Percentiles rank a stretch among this genome's conserved stretches.
Conservation (phyloP, 2,888 invertebrate species). For the Bibio marci region DNA sequence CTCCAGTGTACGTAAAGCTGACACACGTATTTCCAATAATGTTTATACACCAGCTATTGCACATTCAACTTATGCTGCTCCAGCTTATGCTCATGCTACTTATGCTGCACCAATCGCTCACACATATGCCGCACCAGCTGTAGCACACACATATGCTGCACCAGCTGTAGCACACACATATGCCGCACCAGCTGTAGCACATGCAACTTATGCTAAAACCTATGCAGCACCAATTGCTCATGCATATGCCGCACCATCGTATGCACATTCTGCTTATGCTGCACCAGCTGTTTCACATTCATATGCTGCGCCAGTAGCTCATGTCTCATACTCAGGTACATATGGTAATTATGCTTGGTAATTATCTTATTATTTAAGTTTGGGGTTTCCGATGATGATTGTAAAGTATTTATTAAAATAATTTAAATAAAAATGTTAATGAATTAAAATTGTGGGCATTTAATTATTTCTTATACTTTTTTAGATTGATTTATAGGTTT, state of each 20-base stretch:
- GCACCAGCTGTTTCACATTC: conserved; percentile 16
- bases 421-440: too few species aligned
- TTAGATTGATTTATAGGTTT: too few species aligned
- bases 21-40: conserved; percentile 39
- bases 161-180: conserved; percentile 19
- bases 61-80: conserved; percentile 13
- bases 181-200: conserved; percentile 27
- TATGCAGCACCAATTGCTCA: conserved; percentile 21
- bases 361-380: too few species aligned
- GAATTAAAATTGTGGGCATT: too few species aligned
- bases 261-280: conserved; percentile 28
- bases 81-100: too few species aligned
- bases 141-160: conserved; percentile 16
- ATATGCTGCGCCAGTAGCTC: conserved; percentile 37
- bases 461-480: too few species aligned
- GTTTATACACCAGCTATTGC: conserved; percentile 31
- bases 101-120: conserved; percentile 21
- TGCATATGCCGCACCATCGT: conserved; percentile 16
- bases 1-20: conserved; percentile 40
- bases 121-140: conserved; percentile 15
- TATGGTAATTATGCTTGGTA: conserved; percentile 46
- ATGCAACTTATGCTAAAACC: conserved; percentile 16
- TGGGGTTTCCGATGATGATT: too few species aligned
- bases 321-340: conserved; percentile 44
- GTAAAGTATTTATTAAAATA: too few species aligned